A percentile compares a stretch with the other conserved stretches of the same genome.
These are phyloP conservation scores for Drosophila pruinosa DNA, from an alignment of 1,140 invertebrate species.

Conservation along the genomic window DNA sequence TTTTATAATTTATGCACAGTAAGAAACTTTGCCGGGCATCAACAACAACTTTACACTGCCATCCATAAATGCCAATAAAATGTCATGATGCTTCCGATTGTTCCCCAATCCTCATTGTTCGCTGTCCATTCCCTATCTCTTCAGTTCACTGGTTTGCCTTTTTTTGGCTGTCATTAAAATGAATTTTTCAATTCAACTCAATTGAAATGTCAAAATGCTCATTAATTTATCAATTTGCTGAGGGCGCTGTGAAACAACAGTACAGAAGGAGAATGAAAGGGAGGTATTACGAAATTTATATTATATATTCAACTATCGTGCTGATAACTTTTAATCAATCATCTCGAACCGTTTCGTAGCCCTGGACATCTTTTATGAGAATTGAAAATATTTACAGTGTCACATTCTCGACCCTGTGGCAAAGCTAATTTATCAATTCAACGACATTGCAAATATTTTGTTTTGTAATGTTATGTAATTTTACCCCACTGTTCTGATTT, in stretches of 20 bases:
- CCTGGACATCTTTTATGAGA: slow-evolving; percentile 4
- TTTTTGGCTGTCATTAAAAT: slow-evolving; percentile 47
- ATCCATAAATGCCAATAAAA: slow-evolving; percentile 53
- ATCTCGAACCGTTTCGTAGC: slow-evolving; percentile 1
- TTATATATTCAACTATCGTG: slow-evolving; percentile 21
- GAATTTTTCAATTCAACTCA: slow-evolving; percentile 53
- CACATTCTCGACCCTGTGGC: slow-evolving; percentile 8
- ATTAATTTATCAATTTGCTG: slow-evolving; percentile 63
- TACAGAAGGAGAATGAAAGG: too few species aligned
- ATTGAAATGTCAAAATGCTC: slow-evolving; percentile 66
- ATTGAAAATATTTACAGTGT: slow-evolving; percentile 27
- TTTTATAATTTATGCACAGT: slow-evolving; percentile 45
- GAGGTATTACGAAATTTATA: slow-evolving; percentile 18
- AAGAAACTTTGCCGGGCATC: slow-evolving; percentile 25
- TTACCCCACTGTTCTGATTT: not conserved
- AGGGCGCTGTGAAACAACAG: not conserved
- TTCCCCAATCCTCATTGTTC: not conserved
- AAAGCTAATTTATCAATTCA: slow-evolving; percentile 47
- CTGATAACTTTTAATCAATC: slow-evolving; percentile 42
- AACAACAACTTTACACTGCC: slow-evolving; percentile 26
- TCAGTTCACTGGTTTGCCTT: not conserved
- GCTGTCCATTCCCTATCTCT: not conserved
- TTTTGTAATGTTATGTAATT: slow-evolving; percentile 43
- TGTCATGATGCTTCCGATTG: slow-evolving; percentile 19
- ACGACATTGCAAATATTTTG: slow-evolving; percentile 47